These are phyloP conservation scores for Teleiodes luculella DNA, from an alignment of 2,888 invertebrate genomes.

Conservation along the genomic window DNA sequence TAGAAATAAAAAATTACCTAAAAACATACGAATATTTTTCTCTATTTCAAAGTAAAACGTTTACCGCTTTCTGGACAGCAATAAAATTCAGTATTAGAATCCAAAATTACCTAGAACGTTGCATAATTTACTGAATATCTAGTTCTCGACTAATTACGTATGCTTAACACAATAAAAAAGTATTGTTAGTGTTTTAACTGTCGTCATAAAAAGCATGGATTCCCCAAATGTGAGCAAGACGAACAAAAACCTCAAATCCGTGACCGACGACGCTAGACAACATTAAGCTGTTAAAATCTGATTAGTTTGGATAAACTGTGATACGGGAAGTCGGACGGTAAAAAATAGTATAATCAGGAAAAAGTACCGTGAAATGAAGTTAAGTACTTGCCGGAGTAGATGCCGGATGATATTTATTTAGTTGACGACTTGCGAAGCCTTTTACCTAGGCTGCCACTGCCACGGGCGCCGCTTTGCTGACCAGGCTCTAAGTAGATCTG, in stretches of 20 bases:
- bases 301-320: neutral
- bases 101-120: neutral
- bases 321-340: neutral
- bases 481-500: no score
- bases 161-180: slow-evolving; percentile 4
- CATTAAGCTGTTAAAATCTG: slow-evolving; percentile 1
- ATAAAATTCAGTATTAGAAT: neutral
- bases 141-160: neutral
- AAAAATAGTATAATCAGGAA: neutral
- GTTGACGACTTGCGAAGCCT: no score
- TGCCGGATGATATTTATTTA: neutral
- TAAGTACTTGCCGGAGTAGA: neutral
- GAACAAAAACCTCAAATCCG: slow-evolving; percentile 3
- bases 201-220: slow-evolving; percentile 10
- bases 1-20: no score
- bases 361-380: neutral
- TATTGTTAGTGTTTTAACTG: slow-evolving; percentile 6
- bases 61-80: no score
- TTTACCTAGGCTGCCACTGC: no score
- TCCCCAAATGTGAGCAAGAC: slow-evolving; percentile 6
- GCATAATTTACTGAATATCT: no score
- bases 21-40: no score
- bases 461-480: no score
- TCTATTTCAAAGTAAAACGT: no score
- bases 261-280: neutral